Base-by-base conservation (phyloP, 2,797 vertebrate genomes). In the Capromys pilorides region DNA sequence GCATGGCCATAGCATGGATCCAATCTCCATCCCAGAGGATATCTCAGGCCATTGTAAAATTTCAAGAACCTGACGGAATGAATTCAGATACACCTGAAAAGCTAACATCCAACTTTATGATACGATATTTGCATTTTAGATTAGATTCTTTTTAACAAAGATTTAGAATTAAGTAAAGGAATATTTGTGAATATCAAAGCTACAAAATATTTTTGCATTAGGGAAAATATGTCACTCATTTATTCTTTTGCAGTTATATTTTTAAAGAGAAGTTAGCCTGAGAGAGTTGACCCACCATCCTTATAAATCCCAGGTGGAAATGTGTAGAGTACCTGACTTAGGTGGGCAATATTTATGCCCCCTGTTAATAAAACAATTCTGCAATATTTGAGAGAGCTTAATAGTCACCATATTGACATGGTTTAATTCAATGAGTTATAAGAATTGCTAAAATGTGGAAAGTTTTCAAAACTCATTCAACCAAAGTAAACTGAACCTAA, bases 401-500 rank as follows among this genome's bases (percentile, higher is more conserved):
- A 88, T 36, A 49, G 67, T 83, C 62, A 64, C 22, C 57, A n/a
- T 84, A 77, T 69, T 92, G 73, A 62, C 31, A 49, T 41, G n/a
- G 61, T 24, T 83, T 88, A 95, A 80, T 88, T 71, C 77, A 45
- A 75, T 71, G 41, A 87, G 22, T 57, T 71, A 21, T 16, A 61
- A 49, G 31, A 79, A 81, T 39, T 81, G 36, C 5, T 24, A 45
- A 62, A 2, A 51, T 11, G 3, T 62, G n/a, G 13, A 54, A 90
- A 95, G 49, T 82, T 85, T 73, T 66, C 39, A 73, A 88, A 86
- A 86, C 18, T 83, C 64, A 82, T 59, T 28, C 33, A 84, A 51
- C 16, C 93, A 28, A 62, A 75, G 75, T 85, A 94, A 92, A 86
- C 54, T 12, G 24, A 69, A 86, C 22, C 91, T 84, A 66, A 62